Percentiles rank a stretch among this genome's conserved stretches.
These are phyloP conservation scores for Danionella cerebrum DNA, from an alignment of 2,113 vertebrate genomes.

Conservation along the genomic window DNA sequence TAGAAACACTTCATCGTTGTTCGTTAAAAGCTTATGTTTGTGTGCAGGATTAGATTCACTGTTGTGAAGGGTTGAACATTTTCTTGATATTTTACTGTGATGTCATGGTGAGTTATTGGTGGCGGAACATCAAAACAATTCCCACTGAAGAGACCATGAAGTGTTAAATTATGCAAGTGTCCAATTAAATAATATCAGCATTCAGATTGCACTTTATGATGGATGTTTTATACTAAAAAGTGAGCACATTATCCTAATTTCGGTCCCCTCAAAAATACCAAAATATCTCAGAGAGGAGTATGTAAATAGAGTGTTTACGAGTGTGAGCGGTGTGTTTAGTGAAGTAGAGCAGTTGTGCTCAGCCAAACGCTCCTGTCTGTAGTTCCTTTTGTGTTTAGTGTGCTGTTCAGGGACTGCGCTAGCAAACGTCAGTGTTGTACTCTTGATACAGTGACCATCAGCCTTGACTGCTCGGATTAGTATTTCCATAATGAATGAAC, in stretches of 20 bases:
- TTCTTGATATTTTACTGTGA: neutral
- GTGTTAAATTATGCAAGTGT: constrained; percentile 9
- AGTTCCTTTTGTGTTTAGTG: constrained; percentile 36
- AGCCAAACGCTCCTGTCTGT: constrained; percentile 28
- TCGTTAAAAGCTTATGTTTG: constrained; percentile 1
- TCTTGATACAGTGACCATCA: constrained; percentile 22
- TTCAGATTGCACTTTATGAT: constrained; percentile 13
- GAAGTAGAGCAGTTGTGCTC: constrained; percentile 7
- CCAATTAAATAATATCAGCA: neutral
- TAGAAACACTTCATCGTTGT: neutral
- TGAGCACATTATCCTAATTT: neutral
- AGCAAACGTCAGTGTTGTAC: constrained; percentile 26
- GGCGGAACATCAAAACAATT: neutral
- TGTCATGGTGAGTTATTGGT: neutral
- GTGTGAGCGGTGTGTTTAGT: constrained; percentile 14
- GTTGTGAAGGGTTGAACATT: neutral
- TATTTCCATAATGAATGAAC: constrained; percentile 22
- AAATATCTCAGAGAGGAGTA: neutral
- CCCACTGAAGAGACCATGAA: neutral
- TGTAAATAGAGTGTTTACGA: constrained; percentile 12
- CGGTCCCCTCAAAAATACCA: neutral
- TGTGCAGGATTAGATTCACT: neutral
- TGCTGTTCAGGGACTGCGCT: constrained; percentile 17
- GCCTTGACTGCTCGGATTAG: constrained; percentile 26
- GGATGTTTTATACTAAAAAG: constrained; percentile 8